Percentiles rank a stretch among this genome's conserved stretches.
Conservation (phyloP, 1,140 invertebrate species). For the Heliconius congener region DNA sequence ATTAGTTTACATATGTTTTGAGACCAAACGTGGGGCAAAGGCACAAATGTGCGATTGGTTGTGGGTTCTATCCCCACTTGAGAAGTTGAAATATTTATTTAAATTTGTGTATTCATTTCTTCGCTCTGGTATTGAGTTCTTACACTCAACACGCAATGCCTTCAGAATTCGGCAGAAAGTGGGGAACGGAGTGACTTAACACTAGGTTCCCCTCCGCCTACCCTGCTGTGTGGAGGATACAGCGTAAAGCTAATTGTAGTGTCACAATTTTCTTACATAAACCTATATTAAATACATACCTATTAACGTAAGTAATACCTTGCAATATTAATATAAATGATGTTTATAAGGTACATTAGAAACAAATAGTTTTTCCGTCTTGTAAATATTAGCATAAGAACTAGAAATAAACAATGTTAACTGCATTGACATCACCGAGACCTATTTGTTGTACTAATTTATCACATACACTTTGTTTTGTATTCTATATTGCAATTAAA, state of each 20-base stretch:
- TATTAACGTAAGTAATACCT: not conserved
- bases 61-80: no score
- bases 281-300: not conserved
- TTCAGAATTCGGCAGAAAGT: no score
- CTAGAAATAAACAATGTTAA: slow-evolving; percentile 18
- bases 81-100: no score
- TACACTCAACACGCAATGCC: no score
- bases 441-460: not conserved
- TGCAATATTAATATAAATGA: not conserved
- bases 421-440: slow-evolving; percentile 25
- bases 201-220: no score
- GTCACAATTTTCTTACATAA: not conserved
- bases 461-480: not conserved
- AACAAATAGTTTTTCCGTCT: slow-evolving; percentile 22
- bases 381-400: not conserved
- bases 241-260: no score
- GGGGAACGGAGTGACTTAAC: no score
- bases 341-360: not conserved
- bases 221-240: no score
- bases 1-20: not conserved
- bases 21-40: not conserved
- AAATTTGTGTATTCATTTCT: no score
- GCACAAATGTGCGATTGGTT: no score
- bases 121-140: no score
- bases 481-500: not conserved